Base-by-base conservation (phyloP, 2,113 vertebrate genomes). In the Alligator sinensis region DNA sequence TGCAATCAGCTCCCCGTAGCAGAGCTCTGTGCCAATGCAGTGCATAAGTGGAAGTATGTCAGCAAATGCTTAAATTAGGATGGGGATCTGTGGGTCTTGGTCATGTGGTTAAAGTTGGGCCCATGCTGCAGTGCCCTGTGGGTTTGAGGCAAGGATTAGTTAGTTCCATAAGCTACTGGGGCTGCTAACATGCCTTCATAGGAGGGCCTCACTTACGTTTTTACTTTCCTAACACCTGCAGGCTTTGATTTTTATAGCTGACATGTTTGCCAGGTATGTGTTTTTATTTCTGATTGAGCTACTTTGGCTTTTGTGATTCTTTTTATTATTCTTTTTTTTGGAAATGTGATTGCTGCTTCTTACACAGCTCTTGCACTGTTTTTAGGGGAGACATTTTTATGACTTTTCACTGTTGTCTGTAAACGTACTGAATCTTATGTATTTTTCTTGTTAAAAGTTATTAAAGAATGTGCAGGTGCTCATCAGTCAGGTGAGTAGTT, bases 401-500 rank as follows among this genome's bases (percentile, higher is more conserved):
- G 47, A 88, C 62, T 76, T 82, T 75, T 70, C 76, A 70, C 47
- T 55, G 15, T 68, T 11, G 84, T 77, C 64, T 62, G 59, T 84
- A 76, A 84, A 18, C 77, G 88, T 54, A 11, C 59, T 92, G 27
- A 87, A 59, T 30, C 66, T 1, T 30, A 15, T 54, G 77, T 76
- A 3, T 21, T 75, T 28, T 79, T 64, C 47, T 55, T 38, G 0
- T 47, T 47, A 47, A 47, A 38, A 13, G 8, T 24, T 92, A 88
- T 80, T 66, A n/a, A 85, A 68, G 88, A 64, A 83, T 90, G 81
- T 79, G 77, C 57, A 75, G 27, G 57, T 68, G 70, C 55, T 63
- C 34, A 2, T 91, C 77, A 82, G 95, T 47, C 24, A 55, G 82
- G 94, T 72, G 90, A 54, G 47, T 91, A 25, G 38, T 88, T 92